These are phyloP conservation scores for Gymnoscopelus microlampas DNA, from an alignment of 2,797 vertebrate genomes.

Conservation along the genomic window DNA sequence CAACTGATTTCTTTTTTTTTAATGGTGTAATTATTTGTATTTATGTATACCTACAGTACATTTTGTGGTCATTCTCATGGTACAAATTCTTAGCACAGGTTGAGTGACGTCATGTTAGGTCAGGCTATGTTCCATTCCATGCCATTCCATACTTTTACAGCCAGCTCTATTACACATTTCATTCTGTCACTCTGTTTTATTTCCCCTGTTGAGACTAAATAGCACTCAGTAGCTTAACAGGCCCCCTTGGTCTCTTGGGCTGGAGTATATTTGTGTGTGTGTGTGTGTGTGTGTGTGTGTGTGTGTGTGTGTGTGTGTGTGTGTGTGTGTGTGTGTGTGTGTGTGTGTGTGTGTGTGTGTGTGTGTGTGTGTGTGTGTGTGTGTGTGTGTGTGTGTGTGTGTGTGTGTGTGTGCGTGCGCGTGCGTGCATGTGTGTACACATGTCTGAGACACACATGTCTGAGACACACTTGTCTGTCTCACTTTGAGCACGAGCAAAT, in stretches of 20 bases:
- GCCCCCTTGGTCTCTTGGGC: constrained; percentile 55
- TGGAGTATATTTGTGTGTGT: constrained; percentile 17
- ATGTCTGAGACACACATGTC: too few species aligned
- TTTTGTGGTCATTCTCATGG: too few species aligned
- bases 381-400: constrained; percentile 25
- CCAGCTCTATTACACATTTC: constrained; percentile 72
- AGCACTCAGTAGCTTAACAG: constrained; percentile 73
- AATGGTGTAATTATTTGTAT: too few species aligned
- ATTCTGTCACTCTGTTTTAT: constrained; percentile 74
- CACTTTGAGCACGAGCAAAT: too few species aligned
- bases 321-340: constrained; percentile 28
- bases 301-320: constrained; percentile 30
- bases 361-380: constrained; percentile 1
- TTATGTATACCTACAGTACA: too few species aligned
- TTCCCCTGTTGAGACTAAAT: constrained; percentile 76
- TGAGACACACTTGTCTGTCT: not conserved
- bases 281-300: constrained; percentile 24
- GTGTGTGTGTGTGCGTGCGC: too few species aligned
- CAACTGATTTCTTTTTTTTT: too few species aligned
- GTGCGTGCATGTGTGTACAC: too few species aligned
- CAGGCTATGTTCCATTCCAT: constrained; percentile 42
- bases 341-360: constrained; percentile 31
- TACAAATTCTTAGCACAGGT: constrained; percentile 21
- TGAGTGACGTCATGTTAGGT: constrained; percentile 18
- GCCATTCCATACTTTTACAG: constrained; percentile 75